These are phyloP conservation scores for Erynnis tages DNA, from an alignment of 2,888 invertebrate species.

Conservation along the genomic window DNA sequence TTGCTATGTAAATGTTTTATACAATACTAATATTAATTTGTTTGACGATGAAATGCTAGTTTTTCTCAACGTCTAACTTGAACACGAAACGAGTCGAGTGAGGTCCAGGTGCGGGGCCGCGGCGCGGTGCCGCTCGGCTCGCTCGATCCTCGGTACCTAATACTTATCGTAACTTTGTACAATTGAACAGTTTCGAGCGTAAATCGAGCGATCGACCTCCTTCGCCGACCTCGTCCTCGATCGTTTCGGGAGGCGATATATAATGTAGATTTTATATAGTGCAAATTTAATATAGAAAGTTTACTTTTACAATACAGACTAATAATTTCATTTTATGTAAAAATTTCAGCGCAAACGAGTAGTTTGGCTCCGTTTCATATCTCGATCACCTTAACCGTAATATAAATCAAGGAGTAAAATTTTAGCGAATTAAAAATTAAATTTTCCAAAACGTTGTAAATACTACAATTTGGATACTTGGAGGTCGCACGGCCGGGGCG, in stretches of 20 bases:
- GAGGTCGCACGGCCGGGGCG: constrained; percentile 55
- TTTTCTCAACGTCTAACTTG: constrained; percentile 71
- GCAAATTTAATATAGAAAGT: constrained; percentile 78
- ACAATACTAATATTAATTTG: constrained; percentile 79
- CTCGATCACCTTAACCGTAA: constrained; percentile 75
- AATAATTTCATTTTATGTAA: constrained; percentile 78
- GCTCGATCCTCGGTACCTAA: not conserved
- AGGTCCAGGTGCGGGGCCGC: constrained; percentile 33
- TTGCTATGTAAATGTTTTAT: constrained; percentile 81
- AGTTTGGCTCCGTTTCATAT: constrained; percentile 78
- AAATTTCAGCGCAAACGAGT: constrained; percentile 79
- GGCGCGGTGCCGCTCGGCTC: constrained; percentile 15
- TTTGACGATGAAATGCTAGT: constrained; percentile 75
- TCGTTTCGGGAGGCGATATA: constrained; percentile 59
- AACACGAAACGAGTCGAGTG: constrained; percentile 61
- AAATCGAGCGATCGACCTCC: constrained; percentile 33
- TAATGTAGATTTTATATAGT: constrained; percentile 70
- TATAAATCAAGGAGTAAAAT: constrained; percentile 80
- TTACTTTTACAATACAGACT: constrained; percentile 77
- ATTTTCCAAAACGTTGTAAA: constrained; percentile 80
- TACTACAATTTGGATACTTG: constrained; percentile 73
- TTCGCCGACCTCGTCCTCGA: constrained; percentile 85
- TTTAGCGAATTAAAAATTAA: constrained; percentile 81
- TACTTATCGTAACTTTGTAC: constrained; percentile 15
- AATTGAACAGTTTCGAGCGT: constrained; percentile 20